Evolutionary conservation across 2,113 vertebrate genomes (phyloP).

Genomic region (Psittacus erithacus): DNA sequence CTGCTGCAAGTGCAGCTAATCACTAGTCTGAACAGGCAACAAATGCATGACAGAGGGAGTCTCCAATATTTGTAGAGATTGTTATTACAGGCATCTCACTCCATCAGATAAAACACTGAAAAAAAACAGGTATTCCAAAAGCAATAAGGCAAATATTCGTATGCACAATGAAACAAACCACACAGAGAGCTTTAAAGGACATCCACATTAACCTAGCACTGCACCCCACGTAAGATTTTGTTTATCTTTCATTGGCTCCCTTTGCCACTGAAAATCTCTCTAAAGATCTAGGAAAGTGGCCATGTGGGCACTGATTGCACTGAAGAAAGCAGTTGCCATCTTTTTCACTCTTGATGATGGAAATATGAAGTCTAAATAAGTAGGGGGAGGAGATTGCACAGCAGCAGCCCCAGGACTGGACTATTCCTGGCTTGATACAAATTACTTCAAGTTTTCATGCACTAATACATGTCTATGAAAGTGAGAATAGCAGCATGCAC

Average conservation of each 20-base stretch:
- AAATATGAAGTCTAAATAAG: not conserved
- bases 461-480: not conserved
- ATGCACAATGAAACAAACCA: not conserved
- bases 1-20: not conserved
- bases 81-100: not conserved
- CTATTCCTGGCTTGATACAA: not conserved
- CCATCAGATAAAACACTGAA: not conserved
- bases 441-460: not conserved
- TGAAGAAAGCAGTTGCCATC: not conserved
- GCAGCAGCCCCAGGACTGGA: not conserved
- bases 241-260: not conserved
- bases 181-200: not conserved
- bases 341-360: not conserved
- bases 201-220: not conserved
- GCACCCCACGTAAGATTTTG: not conserved
- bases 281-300: not conserved
- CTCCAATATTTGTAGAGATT: not conserved
- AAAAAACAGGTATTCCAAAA: not conserved
- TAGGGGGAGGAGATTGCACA: not conserved
- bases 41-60: not conserved
- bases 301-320: not conserved
- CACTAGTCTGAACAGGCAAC: not conserved
- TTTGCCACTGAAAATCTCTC: not conserved
- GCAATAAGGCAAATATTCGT: not conserved
- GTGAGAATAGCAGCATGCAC: not conserved